Evolutionary conservation across 2,888 invertebrate species (phyloP).

Genomic region (Rhyacophila evoluta): DNA sequence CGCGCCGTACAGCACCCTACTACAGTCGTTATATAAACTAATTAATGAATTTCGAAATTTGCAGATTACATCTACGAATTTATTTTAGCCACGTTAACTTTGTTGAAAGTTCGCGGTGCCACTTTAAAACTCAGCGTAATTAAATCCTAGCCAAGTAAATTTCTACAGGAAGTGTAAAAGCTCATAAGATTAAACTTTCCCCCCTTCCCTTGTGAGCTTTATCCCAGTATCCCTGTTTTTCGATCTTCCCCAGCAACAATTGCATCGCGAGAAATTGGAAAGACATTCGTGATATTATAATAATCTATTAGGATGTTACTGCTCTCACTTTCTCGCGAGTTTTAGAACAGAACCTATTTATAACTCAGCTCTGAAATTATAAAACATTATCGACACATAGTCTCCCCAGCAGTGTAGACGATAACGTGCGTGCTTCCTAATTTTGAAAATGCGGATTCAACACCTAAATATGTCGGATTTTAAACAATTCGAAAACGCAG

Average conservation of each 20-base stretch:
- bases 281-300: background rate
- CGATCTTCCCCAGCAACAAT: background rate
- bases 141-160: constrained; percentile 48
- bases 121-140: constrained; percentile 47
- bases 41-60: constrained; percentile 41
- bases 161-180: constrained; percentile 44
- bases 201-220: constrained; percentile 28
- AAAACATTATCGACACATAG: too few species aligned
- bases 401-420: too few species aligned
- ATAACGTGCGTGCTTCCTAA: too few species aligned
- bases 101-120: constrained; percentile 45
- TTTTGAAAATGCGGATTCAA: too few species aligned
- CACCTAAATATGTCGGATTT: too few species aligned
- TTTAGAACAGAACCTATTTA: too few species aligned
- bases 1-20: constrained; percentile 3
- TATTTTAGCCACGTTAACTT: constrained; percentile 45
- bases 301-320: background rate
- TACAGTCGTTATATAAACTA: constrained; percentile 41
- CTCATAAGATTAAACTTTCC: constrained; percentile 42
- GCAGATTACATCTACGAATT: constrained; percentile 38
- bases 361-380: too few species aligned
- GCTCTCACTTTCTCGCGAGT: too few species aligned
- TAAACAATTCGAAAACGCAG: too few species aligned
- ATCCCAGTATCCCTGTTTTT: background rate
- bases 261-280: background rate